Evolutionary conservation across 2,113 vertebrate genomes (phyloP).

Genomic region (Notarius lentiginosus): DNA sequence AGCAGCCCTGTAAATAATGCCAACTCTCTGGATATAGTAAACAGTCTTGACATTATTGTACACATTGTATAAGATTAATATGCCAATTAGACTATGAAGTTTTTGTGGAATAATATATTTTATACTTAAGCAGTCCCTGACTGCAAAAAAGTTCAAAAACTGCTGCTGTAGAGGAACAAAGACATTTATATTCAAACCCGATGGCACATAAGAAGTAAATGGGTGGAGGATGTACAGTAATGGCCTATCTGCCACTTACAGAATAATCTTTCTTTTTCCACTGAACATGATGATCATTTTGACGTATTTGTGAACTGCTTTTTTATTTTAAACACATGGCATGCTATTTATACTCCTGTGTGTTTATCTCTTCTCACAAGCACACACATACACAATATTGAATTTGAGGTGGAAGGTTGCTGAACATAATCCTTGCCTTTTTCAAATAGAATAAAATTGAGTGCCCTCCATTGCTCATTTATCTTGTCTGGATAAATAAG

Average conservation of each 20-base stretch:
- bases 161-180: background rate
- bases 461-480: constrained; percentile 61
- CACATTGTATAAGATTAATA: background rate
- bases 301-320: background rate
- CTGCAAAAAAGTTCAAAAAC: background rate
- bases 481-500: constrained; percentile 60
- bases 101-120: background rate
- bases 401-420: constrained; percentile 61
- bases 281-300: background rate
- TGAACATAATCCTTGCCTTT: constrained; percentile 55
- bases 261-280: background rate
- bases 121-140: background rate
- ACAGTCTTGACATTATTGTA: background rate
- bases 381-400: constrained; percentile 7
- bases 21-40: background rate
- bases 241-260: background rate
- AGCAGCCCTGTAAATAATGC: background rate
- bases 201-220: background rate
- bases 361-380: constrained; percentile 2
- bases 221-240: background rate
- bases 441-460: constrained; percentile 63
- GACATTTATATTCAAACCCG: constrained; percentile 12
- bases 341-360: constrained; percentile 10
- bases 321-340: background rate
- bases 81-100: background rate